A percentile compares a stretch with the other conserved stretches of the same genome.
phyloP scores from a whole-genome alignment of 2,113 vertebrate species.

The Equus quagga region DNA sequence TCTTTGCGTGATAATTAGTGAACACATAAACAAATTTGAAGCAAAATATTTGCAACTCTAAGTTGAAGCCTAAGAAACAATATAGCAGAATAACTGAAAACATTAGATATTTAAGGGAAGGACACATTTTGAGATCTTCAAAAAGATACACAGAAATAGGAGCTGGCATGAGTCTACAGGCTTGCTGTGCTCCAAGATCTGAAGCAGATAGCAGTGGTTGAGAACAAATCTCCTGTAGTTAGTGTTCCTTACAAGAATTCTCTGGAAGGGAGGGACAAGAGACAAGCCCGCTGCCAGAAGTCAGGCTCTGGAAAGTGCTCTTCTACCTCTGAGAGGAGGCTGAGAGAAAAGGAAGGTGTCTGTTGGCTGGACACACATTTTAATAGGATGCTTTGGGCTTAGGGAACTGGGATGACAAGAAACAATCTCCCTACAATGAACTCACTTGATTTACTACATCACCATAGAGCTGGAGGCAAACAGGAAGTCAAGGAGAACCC shows the following conservation, averaged over 20 bases:
- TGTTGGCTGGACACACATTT: background rate
- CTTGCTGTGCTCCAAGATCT: accelerated
- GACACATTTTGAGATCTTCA: background rate
- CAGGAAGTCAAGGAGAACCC: background rate
- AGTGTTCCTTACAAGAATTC: background rate
- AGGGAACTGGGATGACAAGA: background rate
- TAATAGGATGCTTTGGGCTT: background rate
- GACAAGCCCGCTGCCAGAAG: background rate
- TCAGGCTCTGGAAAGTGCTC: background rate
- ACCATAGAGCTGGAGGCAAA: too few relatives aligned
- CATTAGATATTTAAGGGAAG: background rate
- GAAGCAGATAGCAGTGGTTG: background rate
- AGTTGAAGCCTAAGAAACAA: background rate
- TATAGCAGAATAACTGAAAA: background rate
- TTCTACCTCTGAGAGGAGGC: background rate
- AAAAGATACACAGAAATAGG: background rate
- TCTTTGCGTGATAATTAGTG: background rate
- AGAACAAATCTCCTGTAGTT: background rate
- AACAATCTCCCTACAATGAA: background rate
- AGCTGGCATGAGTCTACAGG: background rate
- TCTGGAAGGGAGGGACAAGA: background rate
- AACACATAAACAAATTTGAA: background rate
- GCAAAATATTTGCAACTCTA: background rate
- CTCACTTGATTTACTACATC: background rate
- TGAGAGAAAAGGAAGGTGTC: background rate